phyloP scores from a whole-genome alignment of 35 echinoderm and acorn worm genomes.

The Eucidaris tribuloides region DNA sequence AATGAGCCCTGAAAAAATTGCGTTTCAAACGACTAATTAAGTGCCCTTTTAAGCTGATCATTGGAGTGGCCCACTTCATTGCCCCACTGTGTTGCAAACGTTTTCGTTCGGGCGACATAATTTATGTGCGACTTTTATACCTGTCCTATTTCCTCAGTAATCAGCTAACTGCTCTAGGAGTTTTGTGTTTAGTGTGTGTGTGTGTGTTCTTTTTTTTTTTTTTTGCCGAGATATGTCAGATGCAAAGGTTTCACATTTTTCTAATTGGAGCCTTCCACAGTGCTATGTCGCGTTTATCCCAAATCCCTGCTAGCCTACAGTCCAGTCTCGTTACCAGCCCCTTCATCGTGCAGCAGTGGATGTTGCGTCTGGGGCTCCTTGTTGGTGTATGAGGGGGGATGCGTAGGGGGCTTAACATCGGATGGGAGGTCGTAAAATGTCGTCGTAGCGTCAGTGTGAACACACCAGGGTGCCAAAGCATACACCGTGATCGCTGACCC shows the following conservation, averaged over 20 bases:
- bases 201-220: too few relatives aligned
- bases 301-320: slow-evolving; percentile 73
- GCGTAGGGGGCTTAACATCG: neutral
- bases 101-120: too few relatives aligned
- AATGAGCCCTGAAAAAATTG: too few relatives aligned
- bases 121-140: too few relatives aligned
- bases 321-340: slow-evolving; percentile 30
- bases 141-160: neutral
- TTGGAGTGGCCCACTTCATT: too few relatives aligned
- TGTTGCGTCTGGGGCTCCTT: slow-evolving; percentile 53
- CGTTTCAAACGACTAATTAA: too few relatives aligned
- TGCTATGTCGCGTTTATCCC: neutral
- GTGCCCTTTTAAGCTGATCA: too few relatives aligned
- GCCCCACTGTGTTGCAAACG: too few relatives aligned
- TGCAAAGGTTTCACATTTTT: too few relatives aligned
- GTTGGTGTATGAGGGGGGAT: slow-evolving; percentile 20
- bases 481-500: slow-evolving; percentile 76
- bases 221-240: neutral
- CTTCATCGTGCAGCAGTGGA: slow-evolving; percentile 60
- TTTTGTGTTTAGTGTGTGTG: too few relatives aligned
- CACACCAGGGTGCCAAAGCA: slow-evolving; percentile 56
- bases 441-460: slow-evolving; percentile 68
- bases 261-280: too few relatives aligned
- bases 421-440: neutral
- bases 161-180: neutral